Evolutionary conservation across 1,140 invertebrate genomes (phyloP), one percentile per base, ranked within the genome.

Genomic region (Drosophila sturtevanti): DNA sequence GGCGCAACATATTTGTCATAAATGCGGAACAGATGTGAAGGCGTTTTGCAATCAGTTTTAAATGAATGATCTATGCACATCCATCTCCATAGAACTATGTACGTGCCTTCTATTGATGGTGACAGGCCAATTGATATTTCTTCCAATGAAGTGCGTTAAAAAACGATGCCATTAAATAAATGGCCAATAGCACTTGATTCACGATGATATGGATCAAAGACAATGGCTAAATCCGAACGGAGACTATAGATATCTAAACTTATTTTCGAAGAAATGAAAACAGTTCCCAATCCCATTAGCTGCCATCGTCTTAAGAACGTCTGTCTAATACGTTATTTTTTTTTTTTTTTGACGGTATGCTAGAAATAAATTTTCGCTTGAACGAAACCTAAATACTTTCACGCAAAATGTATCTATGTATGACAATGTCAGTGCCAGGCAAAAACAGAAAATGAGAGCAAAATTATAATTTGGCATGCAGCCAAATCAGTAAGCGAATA

Each of bases 401-500:
- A 68, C 67, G 64, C 10, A 74, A 56, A 69, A 62, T 52, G 68
- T 76, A 82, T 82, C 51, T 65, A 62, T 52, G 68, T 76, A 82
- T 82, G 82, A 79, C 82, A 87, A 87, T 87, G 82, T 87, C 82
- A 87, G 68, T 82, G 82, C 82, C 82, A 77, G 62, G 22, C 61
- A 55, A 63, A 24, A 56, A 24, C 27, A 63, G 76, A 87, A 89
- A 87, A 77, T 75, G 84, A 84, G 84, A 87, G 84, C 84, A 77
- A 74, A 84, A 84, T 79, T 79, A 89, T n/a, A n/a, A n/a, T 80
- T 82, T 87, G 82, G 82, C 72, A 41, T 0, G 16, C 6, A 37
- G 72, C 82, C 82, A 87, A 80, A 69, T 77, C 52, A 76, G 81
- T 73, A 24, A 34, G 60, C 77, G 84, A 89, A 89, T 84, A 89